These are phyloP conservation scores for Tolmerus cingulatus DNA, from an alignment of 2,888 invertebrate species.

Conservation along the genomic window DNA sequence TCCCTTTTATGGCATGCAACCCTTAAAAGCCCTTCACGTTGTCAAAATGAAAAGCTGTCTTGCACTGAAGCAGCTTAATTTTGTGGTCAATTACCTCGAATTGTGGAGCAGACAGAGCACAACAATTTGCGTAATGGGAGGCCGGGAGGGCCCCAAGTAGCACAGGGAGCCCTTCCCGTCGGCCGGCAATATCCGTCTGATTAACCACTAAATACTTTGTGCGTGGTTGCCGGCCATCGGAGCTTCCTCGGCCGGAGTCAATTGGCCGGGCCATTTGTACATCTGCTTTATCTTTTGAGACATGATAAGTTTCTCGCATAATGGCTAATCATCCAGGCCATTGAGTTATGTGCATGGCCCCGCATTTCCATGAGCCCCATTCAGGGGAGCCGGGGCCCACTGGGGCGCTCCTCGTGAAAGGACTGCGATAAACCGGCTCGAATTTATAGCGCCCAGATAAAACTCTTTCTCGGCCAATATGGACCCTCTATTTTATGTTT, in stretches of 20 bases:
- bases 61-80: conserved; percentile 1
- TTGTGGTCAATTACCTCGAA: conserved; percentile 15
- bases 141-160: not conserved
- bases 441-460: conserved; percentile 16
- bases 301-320: conserved; percentile 14
- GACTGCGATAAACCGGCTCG: conserved; percentile 15
- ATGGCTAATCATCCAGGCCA: conserved; percentile 30
- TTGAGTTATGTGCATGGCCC: conserved; percentile 17
- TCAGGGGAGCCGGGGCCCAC: not conserved
- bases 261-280: conserved; percentile 26
- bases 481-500: conserved; percentile 27
- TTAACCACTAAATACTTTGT: conserved; percentile 25
- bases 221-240: not conserved
- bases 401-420: not conserved
- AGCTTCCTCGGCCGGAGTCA: not conserved
- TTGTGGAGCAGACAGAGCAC: conserved; percentile 17
- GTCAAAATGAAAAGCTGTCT: not conserved
- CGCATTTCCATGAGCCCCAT: conserved; percentile 22
- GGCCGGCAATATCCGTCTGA: conserved; percentile 11
- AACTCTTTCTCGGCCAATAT: conserved; percentile 27
- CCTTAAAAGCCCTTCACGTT: not conserved
- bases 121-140: conserved; percentile 2
- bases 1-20: not conserved
- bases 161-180: not conserved
- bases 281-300: conserved; percentile 25